phyloP scores from a whole-genome alignment of 2,888 invertebrate genomes.

The Neria commutata region DNA sequence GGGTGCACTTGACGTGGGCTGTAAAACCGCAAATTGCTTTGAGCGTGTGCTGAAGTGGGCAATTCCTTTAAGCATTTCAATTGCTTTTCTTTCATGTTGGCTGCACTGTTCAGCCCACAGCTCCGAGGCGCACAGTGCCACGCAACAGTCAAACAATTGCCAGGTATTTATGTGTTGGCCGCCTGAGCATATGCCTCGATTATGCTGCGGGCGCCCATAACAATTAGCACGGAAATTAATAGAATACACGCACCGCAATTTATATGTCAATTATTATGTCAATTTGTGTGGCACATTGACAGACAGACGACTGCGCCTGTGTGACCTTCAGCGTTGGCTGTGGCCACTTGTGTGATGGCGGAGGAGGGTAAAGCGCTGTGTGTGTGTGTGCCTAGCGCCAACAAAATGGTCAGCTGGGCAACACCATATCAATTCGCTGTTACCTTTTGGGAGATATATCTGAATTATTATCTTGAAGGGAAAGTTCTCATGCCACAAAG shows the following conservation, averaged over 20 bases:
- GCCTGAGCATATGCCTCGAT: constrained; percentile 36
- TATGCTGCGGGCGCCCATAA: constrained; percentile 48
- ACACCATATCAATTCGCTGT: too few species aligned
- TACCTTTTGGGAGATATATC: too few species aligned
- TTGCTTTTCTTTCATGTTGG: constrained; percentile 7
- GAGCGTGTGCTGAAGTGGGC: constrained; percentile 22
- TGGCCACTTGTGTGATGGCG: too few species aligned
- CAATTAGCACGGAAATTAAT: constrained; percentile 52
- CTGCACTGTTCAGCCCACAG: background rate
- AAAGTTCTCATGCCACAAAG: too few species aligned
- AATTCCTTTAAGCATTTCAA: constrained; percentile 16
- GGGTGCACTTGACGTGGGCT: background rate
- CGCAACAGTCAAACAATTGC: constrained; percentile 1
- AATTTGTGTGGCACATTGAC: background rate
- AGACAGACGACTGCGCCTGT: too few species aligned
- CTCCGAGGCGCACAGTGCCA: too few species aligned
- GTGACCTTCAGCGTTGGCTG: too few species aligned
- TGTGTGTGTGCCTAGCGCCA: background rate
- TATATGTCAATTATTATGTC: background rate
- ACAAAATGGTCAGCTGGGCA: too few species aligned
- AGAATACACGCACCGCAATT: constrained; percentile 41
- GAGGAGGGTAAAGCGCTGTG: background rate
- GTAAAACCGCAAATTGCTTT: background rate
- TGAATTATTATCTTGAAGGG: too few species aligned
- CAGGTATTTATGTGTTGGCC: constrained; percentile 16